Conservation (phyloP, 1,140 invertebrate genomes). For the Lasioglossum albipes region DNA sequence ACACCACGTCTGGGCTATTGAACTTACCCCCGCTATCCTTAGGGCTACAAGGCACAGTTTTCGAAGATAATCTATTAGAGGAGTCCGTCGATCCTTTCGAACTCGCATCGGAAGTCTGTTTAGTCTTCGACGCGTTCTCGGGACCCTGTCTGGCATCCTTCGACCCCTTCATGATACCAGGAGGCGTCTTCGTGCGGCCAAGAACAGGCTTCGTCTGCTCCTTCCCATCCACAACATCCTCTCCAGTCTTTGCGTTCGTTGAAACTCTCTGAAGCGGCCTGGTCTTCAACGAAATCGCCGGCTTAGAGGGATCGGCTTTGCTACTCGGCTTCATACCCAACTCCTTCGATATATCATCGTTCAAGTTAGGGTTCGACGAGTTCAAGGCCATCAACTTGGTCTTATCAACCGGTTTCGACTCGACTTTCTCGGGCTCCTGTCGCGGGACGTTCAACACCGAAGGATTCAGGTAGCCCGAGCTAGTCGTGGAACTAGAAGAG, state of each 20-base stretch:
- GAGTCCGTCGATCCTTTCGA: conserved; percentile 32
- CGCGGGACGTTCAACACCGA: conserved; percentile 82
- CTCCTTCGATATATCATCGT: conserved; percentile 67
- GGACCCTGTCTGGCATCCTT: conserved; percentile 39
- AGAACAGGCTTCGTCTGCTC: conserved; percentile 57
- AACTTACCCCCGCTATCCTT: conserved; percentile 67
- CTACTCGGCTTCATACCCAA: conserved; percentile 58
- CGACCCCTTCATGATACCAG: conserved; percentile 57
- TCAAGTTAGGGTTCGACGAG: conserved; percentile 62
- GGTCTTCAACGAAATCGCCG: conserved; percentile 13
- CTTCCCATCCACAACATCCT: conserved; percentile 46
- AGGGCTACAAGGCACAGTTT: conserved; percentile 70
- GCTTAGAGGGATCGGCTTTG: conserved; percentile 19
- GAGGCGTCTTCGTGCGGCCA: conserved; percentile 71
- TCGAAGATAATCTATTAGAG: conserved; percentile 47
- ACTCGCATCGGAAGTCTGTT: conserved; percentile 47
- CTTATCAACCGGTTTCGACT: conserved; percentile 4
- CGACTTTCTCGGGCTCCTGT: conserved; percentile 7
- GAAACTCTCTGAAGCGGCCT: conserved; percentile 2
- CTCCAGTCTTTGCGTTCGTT: conserved; percentile 42
- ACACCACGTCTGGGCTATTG: conserved; percentile 87
- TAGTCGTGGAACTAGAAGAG: conserved; percentile 83
- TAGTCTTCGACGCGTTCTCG: conserved; percentile 20
- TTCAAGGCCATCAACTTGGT: conserved; percentile 32
- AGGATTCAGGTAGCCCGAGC: conserved; percentile 87